phyloP scores from a whole-genome alignment of 2,113 vertebrate genomes.

The Alethe diademata region DNA sequence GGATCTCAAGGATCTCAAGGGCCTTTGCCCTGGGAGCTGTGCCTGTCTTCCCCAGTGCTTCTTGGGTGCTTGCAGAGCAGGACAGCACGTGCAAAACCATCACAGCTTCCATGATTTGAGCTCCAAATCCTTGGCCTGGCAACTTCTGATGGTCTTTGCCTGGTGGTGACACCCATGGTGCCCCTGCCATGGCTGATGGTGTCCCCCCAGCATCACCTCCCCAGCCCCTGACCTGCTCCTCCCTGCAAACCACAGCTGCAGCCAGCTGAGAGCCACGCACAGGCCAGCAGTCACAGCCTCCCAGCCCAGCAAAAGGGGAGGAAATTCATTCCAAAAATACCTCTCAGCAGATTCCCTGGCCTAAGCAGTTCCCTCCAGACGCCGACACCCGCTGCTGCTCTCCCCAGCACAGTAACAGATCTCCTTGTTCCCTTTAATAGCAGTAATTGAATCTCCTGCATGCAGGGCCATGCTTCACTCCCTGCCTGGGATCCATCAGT shows the following conservation, averaged over 20 bases:
- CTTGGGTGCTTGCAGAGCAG: neutral
- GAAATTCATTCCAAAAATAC: neutral
- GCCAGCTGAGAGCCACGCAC: neutral
- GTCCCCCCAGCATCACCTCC: neutral
- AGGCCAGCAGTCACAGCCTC: neutral
- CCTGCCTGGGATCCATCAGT: conserved; percentile 37
- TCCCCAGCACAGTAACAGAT: neutral
- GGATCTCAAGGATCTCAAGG: neutral
- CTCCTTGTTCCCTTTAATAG: conserved; percentile 29
- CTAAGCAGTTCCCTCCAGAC: neutral
- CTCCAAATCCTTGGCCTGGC: neutral
- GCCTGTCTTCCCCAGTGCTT: neutral
- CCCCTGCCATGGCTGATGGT: neutral
- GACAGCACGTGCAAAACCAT: accelerated
- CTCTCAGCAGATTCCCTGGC: neutral
- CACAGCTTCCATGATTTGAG: neutral
- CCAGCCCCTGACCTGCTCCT: accelerated
- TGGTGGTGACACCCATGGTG: neutral
- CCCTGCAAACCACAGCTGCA: neutral
- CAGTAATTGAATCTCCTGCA: conserved; percentile 42
- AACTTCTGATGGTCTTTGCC: accelerated
- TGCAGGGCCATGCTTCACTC: conserved; percentile 18
- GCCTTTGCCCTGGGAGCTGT: neutral
- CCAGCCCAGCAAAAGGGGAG: neutral
- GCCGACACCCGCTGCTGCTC: neutral